A percentile compares a stretch with the other conserved stretches of the same genome.
Evolutionary conservation across 2,888 invertebrate genomes (phyloP).

Genomic region (Drosophila conformis): DNA sequence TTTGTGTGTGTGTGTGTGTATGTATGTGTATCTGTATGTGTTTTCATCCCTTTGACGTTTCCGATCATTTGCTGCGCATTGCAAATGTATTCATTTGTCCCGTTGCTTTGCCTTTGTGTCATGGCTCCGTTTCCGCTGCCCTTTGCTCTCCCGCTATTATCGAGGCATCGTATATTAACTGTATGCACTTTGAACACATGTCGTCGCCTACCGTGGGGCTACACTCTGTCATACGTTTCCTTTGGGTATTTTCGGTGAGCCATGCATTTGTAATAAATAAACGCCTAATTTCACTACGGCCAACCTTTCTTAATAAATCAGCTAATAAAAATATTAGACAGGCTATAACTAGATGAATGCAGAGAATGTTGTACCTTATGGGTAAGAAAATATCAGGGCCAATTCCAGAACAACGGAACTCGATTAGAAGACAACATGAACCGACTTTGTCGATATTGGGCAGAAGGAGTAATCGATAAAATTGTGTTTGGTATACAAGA

Average conservation of each 20-base stretch:
- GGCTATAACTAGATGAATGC: not conserved
- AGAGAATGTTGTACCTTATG: no score
- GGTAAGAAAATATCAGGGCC: fast-evolving
- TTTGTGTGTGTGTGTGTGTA: not conserved
- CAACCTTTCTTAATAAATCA: not conserved
- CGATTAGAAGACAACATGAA: no score
- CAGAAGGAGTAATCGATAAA: not conserved
- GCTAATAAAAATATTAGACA: not conserved
- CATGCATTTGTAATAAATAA: not conserved
- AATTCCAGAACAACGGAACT: no score
- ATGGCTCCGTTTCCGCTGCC: slow-evolving; percentile 37
- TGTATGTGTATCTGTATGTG: not conserved
- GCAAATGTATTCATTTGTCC: slow-evolving; percentile 40
- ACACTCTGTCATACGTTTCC: not conserved
- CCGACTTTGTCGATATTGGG: no score
- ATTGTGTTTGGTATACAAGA: not conserved
- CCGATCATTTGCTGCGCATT: slow-evolving; percentile 11
- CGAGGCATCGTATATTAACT: slow-evolving; percentile 23
- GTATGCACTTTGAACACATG: slow-evolving; percentile 9
- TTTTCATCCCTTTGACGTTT: slow-evolving; percentile 1
- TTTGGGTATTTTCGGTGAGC: not conserved
- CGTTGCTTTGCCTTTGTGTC: slow-evolving; percentile 45
- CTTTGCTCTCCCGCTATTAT: slow-evolving; percentile 27
- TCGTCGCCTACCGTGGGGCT: not conserved
- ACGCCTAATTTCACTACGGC: not conserved